Base-by-base conservation (phyloP, 2,797 vertebrate species). In the Adelosebastes latens region DNA sequence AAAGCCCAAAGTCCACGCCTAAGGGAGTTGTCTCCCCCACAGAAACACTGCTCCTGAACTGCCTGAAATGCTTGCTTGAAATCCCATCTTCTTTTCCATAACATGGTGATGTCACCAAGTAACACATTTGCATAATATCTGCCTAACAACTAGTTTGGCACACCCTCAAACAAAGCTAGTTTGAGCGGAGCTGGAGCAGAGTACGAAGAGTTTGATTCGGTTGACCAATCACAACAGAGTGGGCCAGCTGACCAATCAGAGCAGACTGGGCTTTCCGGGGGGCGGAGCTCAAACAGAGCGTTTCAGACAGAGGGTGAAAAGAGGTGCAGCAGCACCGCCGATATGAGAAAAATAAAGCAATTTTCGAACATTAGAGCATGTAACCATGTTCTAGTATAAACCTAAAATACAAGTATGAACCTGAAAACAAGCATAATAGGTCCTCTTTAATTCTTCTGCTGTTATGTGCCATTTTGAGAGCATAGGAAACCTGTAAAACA, bases 391-490 rank as follows among this genome's bases (percentile, higher is more conserved):
- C 0, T 0, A 49, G 18, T 49, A 49, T 0, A 49, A 49, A 49
- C 42, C 42, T 0, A 49, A 49, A 49, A 49, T 49, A 20, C 42
- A 49, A 49, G 46, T 49, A 49, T 49, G 46, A 49, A 49, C 46
- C 46, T 49, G 46, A 49, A 49, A 49, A 49, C 18, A 49, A 20
- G 16, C 42, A 49, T 20, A 49, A 49, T 49, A 20, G 18, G 46
- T 49, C 46, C 46, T 49, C 46, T 49, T 49, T 49, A 53, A 86
- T 70, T 56, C 42, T 52, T 65, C 65, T 68, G 59, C 71, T 46
- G n/a, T 62, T 36, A 81, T 83, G 83, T 72, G 13, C 80, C 52
- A 18, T 68, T 24, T 61, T n/a, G n/a, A 70, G 34, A 58, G 39
- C 69, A 34, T 32, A 63, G 39, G 46, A 83, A 82, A 72, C 31